Base-by-base conservation (phyloP, 2,888 invertebrate genomes). In the Parnassius orleans region DNA sequence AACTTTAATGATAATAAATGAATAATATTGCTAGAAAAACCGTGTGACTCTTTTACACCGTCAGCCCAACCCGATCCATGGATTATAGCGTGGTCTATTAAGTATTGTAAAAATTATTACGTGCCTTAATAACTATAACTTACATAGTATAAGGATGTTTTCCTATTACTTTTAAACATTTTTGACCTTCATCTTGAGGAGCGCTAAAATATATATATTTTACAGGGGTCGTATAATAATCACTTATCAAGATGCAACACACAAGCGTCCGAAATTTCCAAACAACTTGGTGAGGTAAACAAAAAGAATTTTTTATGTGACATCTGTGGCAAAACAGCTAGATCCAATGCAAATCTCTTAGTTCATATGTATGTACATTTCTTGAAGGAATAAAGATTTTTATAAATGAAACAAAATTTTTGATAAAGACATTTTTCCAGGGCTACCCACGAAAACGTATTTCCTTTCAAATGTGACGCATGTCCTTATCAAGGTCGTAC, bases 401-500 rank as follows among this genome's bases (percentile, higher is more conserved):
- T 33, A 10, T 53, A 19, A 15, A 19, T 10, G 11, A 15, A 33
- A 33, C 33, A 33, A 33, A 33, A 14, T n/a, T 47, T 43, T 43
- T 43, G 43, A 47, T n/a, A 7, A 42, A 19, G 41, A 3, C 15
- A 14, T 41, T 52, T 43, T 71, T 69, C 1, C 69, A 86, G 86
- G 79, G 76, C 75, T 44, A 86, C 73, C 54, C 90, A 90, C 63
- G 83, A 84, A 68, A 84, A 87, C 62, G 69, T 87, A 53, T 90
- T 90, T 67, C 90, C 90, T 2, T 90, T 76, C 72, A 87, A 88
- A 75, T 90, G 90, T 65, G 88, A 89, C 14, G 72, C 75, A 48
- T 90, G 90, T 64, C 87, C 89, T 0, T 90, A 90, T 69, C 81
- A 81, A 71, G 90, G 90, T 0, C 78, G 90, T 10, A 90, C 90